A percentile compares a stretch with the other conserved stretches of the same genome.
Conservation (phyloP, 2,113 vertebrate genomes). For the Daboia siamensis region DNA sequence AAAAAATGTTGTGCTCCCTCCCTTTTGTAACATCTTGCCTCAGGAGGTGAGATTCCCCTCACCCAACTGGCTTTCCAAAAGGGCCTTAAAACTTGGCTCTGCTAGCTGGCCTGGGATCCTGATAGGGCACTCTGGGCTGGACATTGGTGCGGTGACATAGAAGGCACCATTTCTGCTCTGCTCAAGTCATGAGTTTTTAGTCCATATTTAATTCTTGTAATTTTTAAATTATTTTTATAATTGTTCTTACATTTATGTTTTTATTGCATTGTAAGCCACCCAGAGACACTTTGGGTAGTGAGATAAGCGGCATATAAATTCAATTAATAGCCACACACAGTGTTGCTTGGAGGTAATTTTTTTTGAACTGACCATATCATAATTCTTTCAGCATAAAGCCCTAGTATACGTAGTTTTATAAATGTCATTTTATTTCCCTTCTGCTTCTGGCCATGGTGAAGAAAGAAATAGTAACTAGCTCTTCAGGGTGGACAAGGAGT, state of each 20-base stretch:
- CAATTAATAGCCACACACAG: neutral
- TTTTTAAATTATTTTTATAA: neutral
- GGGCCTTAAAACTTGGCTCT: neutral
- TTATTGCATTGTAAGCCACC: neutral
- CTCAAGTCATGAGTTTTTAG: neutral
- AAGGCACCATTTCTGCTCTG: neutral
- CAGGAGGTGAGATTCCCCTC: neutral
- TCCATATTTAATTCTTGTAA: neutral
- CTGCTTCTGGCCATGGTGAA: constrained; percentile 38
- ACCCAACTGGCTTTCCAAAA: neutral
- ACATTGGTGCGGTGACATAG: neutral
- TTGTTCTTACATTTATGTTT: neutral
- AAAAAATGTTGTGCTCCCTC: neutral
- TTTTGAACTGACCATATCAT: constrained; percentile 14
- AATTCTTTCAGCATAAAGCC: constrained; percentile 19
- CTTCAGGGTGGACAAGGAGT: constrained; percentile 53
- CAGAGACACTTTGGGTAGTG: neutral
- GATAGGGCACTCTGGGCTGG: neutral
- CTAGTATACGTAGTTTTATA: constrained; percentile 22
- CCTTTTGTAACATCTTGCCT: neutral
- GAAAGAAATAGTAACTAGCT: constrained; percentile 50
- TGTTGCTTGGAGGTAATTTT: neutral
- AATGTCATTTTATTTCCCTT: constrained; percentile 2
- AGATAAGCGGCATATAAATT: neutral
- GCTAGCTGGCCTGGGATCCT: neutral